Evolutionary conservation across 1,140 invertebrate species (phyloP).

Genomic region (Ostrea denselamellosa): DNA sequence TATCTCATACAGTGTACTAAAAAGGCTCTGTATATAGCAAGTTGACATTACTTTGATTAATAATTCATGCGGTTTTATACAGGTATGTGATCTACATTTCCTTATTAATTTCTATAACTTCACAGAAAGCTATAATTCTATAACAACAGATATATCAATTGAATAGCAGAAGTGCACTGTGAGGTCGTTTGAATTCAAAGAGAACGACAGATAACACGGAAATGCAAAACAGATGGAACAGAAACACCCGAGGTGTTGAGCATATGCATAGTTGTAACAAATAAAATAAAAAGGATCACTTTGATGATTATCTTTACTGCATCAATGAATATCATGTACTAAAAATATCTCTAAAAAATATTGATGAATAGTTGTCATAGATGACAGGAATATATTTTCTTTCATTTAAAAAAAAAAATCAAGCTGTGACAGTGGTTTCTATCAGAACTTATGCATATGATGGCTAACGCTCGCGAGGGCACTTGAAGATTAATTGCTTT

Average conservation of each 20-base stretch:
- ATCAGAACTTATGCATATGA: not conserved
- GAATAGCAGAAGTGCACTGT: not conserved
- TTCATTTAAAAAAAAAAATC: not conserved
- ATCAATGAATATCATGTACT: not conserved
- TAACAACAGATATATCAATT: not conserved
- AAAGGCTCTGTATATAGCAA: not conserved
- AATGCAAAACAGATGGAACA: not conserved
- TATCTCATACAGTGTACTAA: not conserved
- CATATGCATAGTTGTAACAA: not conserved
- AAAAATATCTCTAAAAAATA: not conserved
- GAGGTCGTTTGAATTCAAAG: slow-evolving; percentile 15
- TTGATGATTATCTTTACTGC: not conserved
- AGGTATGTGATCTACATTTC: slow-evolving; percentile 23
- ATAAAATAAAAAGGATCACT: slow-evolving; percentile 5
- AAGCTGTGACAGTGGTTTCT: not conserved
- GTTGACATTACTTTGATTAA: not conserved
- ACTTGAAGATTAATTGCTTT: not conserved
- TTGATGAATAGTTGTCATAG: not conserved
- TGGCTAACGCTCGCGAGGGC: not conserved
- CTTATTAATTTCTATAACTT: slow-evolving; percentile 20
- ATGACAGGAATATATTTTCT: not conserved
- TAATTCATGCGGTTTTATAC: slow-evolving; percentile 19
- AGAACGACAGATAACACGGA: not conserved
- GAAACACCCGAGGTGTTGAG: not conserved
- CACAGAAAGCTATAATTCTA: not conserved